A percentile compares a stretch with the other conserved stretches of the same genome.
Evolutionary conservation across 2,113 vertebrate species (phyloP).

Genomic region (Hydrochoerus hydrochaeris): DNA sequence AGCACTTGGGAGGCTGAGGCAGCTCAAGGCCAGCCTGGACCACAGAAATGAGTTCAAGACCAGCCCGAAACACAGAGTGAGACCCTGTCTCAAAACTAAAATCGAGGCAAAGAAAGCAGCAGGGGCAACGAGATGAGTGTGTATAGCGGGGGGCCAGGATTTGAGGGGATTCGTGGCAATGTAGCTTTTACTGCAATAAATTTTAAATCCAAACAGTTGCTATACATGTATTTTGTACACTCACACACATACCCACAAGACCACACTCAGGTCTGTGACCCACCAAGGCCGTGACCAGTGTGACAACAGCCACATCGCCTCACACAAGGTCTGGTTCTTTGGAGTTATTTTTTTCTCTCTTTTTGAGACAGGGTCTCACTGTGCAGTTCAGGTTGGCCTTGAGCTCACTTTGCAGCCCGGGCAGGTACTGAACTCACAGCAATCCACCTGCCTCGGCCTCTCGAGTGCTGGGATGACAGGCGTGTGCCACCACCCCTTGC

Average conservation of each 20-base stretch:
- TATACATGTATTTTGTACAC: background rate
- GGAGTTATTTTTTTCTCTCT: too few relatives aligned
- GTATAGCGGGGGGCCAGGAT: background rate
- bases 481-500: too few relatives aligned
- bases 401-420: too few relatives aligned
- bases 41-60: background rate
- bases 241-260: too few relatives aligned
- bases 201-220: background rate
- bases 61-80: background rate
- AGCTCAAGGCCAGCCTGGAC: background rate
- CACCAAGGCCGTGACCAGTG: background rate
- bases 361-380: too few relatives aligned
- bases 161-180: background rate
- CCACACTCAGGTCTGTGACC: background rate
- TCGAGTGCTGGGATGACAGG: too few relatives aligned
- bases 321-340: too few relatives aligned
- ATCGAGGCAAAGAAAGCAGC: background rate
- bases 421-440: too few relatives aligned
- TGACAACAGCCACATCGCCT: rapidly evolving
- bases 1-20: background rate
- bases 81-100: background rate
- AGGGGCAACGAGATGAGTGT: background rate
- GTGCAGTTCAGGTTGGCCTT: too few relatives aligned
- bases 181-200: background rate
- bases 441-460: too few relatives aligned